Evolutionary conservation across 2,797 vertebrate species (phyloP), one percentile per base, ranked within the genome.

Genomic region (Nasua narica): DNA sequence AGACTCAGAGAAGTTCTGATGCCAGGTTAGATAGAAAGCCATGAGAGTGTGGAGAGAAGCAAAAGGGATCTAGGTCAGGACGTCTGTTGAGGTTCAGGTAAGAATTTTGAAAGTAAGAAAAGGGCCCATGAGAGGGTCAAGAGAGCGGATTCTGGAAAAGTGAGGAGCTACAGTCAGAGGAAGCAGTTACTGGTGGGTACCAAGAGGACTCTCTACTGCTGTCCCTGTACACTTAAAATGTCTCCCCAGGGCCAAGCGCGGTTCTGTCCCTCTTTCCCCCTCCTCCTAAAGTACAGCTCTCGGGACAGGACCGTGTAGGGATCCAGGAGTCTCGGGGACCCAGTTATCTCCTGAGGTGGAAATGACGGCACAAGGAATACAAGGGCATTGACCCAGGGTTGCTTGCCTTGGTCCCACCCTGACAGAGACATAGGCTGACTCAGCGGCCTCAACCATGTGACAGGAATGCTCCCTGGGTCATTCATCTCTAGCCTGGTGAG

Each of bases 361-460:
- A 40, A 19, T 11, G 48, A 35, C 62, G 43, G 25, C 21, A 86
- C 76, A 32, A 58, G 6, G 82, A 60, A 48, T 50, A 48, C 43
- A 35, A 54, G 86, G 91, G 11, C 76, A 69, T 18, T 58, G 77
- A 67, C 50, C 37, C n/a, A 48, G 15, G 58, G 82, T 65, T 70
- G 70, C 5, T 40, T 27, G 6, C 96, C 95, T 58, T 3, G 0
- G 76, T 52, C 72, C 52, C 1, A 19, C 95, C 94, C 89, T 50
- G 69, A 27, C 92, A 74, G 3, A 58, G 69, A 35, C 23, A 3
- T 40, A 27, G 8, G 56, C 88, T 98, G 96, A 98, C 96, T 97
- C 96, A 98, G 79, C 90, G n/a, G 79, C 86, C 79, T 84, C 62
- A 35, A 43, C 16, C 16, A 4, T 37, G 40, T 74, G 40, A 5